Conservation (phyloP, 2,797 vertebrate species). For the Anisognathus igniventris region DNA sequence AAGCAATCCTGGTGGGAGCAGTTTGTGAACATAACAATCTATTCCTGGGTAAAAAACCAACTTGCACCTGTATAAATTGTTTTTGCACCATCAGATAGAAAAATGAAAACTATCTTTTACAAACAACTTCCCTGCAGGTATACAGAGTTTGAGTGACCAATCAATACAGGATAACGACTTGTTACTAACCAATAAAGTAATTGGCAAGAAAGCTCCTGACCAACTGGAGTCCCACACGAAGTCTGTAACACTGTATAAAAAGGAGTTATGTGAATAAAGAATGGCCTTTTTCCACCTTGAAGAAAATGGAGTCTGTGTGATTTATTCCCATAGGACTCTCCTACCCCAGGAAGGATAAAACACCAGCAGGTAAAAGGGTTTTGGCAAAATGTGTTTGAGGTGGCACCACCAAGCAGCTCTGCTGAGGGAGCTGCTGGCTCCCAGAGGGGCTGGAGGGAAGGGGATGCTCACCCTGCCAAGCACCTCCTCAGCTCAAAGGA, state of each 20-base stretch:
- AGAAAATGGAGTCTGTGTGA: background rate
- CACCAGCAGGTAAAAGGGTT: background rate
- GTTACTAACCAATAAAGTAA: background rate
- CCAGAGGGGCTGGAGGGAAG: background rate
- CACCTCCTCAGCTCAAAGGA: background rate
- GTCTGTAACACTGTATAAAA: background rate
- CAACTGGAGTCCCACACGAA: background rate
- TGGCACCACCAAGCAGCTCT: background rate
- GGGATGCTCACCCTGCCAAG: background rate
- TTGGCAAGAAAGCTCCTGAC: background rate
- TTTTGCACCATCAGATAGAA: background rate
- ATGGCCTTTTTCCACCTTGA: background rate
- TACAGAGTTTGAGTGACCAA: background rate
- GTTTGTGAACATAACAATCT: background rate
- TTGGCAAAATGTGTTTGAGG: background rate
- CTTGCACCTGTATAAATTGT: background rate
- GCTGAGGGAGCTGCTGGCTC: background rate
- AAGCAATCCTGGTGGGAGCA: background rate
- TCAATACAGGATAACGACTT: background rate
- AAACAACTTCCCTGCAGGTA: background rate
- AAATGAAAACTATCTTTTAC: background rate
- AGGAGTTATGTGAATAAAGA: background rate
- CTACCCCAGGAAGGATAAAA: background rate
- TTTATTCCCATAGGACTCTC: background rate
- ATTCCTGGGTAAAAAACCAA: background rate